Evolutionary conservation across 2,888 invertebrate genomes (phyloP), one percentile per base, ranked within the genome.

Genomic region (Xanthia togata): DNA sequence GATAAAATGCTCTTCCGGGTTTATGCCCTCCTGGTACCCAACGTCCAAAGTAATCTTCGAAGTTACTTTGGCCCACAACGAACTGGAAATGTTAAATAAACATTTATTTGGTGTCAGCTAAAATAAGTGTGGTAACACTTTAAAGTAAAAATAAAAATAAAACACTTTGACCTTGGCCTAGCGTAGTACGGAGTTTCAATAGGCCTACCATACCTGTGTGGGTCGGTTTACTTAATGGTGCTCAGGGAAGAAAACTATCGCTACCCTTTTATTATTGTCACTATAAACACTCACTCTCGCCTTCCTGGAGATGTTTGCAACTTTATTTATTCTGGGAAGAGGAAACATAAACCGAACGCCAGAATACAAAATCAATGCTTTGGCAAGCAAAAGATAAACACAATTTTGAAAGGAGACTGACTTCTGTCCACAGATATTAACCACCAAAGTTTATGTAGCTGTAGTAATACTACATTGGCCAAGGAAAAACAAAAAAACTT

Each of bases 281-380:
- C 81, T 65, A 84, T 83, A 83, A 83, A 83, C 81, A 76, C 64
- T 83, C 64, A 73, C 63, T 81, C 70, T 64, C 59, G n/a, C 31
- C 57, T 65, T 72, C 59, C 55, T 63, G 14, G 47, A 73, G 17
- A 63, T 23, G 55, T 65, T 70, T 64, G 26, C 26, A 26, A 63
- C 23, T 72, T 69, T 84, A 80, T 80, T 80, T 77, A 74, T 74
- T 74, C 69, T 23, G 23, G 17, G 20, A 68, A 69, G 14, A 65
- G 35, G 59, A 67, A 44, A 31, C 3, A 17, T 47, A 26, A 72
- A 70, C 17, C 23, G 6, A n/a, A 57, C 12, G 9, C 17, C 9
- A 41, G 63, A 23, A 74, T 65, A 60, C 14, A 50, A 60, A 70
- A 65, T 55, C 47, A 23, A 79, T 20, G 23, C 23, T 67, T 17